A percentile compares a stretch with the other conserved stretches of the same genome.
These are phyloP conservation scores for Drosophila lacicola DNA, from an alignment of 2,888 invertebrate genomes.

Conservation along the genomic window DNA sequence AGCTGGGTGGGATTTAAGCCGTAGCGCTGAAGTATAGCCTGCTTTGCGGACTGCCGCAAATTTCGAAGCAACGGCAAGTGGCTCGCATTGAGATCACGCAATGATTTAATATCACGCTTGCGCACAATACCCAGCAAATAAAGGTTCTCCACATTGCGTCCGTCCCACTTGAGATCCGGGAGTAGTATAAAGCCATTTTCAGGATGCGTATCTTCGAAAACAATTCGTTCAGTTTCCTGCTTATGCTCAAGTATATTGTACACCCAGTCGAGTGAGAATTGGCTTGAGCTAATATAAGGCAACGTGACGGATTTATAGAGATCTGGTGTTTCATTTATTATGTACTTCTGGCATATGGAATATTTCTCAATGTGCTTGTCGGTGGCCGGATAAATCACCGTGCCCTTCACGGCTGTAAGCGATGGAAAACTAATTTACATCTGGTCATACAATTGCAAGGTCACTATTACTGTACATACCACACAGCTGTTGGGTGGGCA, in stretches of 20 bases:
- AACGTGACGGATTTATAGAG: constrained; percentile 92
- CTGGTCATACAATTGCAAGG: no score
- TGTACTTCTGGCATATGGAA: constrained; percentile 89
- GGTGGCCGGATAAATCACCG: constrained; percentile 96
- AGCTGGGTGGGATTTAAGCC: constrained; percentile 89
- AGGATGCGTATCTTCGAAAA: constrained; percentile 91
- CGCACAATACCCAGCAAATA: constrained; percentile 94
- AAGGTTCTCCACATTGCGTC: constrained; percentile 90
- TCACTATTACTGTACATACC: constrained; percentile 85
- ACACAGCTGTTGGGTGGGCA: constrained; percentile 87
- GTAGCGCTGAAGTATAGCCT: constrained; percentile 92
- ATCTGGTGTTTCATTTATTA: constrained; percentile 94
- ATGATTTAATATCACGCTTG: constrained; percentile 90
- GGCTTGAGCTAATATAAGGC: constrained; percentile 90
- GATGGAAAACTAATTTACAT: no score
- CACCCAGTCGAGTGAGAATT: constrained; percentile 96
- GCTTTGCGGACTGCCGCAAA: constrained; percentile 91
- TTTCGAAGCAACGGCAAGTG: constrained; percentile 94
- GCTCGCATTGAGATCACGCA: constrained; percentile 91
- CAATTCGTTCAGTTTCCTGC: constrained; percentile 94
- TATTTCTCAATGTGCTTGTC: constrained; percentile 96
- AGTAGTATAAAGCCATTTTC: constrained; percentile 94
- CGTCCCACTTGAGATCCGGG: constrained; percentile 99
- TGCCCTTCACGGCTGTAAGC: constrained; percentile 91
- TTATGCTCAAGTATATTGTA: constrained; percentile 97